These are phyloP conservation scores for Choloepus hoffmanni DNA, from an alignment of 2,113 vertebrate genomes.

Conservation along the genomic window DNA sequence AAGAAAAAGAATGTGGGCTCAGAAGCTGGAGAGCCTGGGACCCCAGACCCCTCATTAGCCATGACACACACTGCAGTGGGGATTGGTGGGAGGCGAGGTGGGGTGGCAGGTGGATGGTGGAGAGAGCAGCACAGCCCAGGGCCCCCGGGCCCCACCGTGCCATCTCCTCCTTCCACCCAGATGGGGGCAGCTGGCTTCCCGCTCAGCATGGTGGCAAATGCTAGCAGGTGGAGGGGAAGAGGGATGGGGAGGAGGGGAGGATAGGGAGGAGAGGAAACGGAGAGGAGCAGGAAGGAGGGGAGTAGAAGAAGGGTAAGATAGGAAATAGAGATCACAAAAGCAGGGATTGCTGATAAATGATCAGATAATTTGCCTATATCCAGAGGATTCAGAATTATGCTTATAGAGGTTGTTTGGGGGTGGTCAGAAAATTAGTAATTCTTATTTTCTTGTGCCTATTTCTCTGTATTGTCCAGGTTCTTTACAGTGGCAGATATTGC, in stretches of 20 bases:
- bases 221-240: not conserved
- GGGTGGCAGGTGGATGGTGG: too few species aligned
- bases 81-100: not conserved
- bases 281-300: too few species aligned
- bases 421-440: not conserved
- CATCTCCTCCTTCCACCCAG: too few species aligned
- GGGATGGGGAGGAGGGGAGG: not conserved
- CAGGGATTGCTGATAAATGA: not conserved
- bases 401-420: not conserved
- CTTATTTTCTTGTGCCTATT: not conserved
- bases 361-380: too few species aligned
- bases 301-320: not conserved
- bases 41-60: too few species aligned
- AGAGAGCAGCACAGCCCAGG: not conserved
- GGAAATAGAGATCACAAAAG: not conserved
- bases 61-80: too few species aligned
- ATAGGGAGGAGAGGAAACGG: not conserved
- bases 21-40: not conserved
- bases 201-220: not conserved
- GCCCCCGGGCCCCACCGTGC: not conserved
- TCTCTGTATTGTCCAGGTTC: not conserved
- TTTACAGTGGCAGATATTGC: not conserved
- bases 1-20: not conserved
- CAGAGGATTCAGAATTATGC: not conserved
- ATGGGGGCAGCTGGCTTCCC: too few species aligned